Conservation (phyloP, 2,888 invertebrate species). For the Zonitis immaculata region DNA sequence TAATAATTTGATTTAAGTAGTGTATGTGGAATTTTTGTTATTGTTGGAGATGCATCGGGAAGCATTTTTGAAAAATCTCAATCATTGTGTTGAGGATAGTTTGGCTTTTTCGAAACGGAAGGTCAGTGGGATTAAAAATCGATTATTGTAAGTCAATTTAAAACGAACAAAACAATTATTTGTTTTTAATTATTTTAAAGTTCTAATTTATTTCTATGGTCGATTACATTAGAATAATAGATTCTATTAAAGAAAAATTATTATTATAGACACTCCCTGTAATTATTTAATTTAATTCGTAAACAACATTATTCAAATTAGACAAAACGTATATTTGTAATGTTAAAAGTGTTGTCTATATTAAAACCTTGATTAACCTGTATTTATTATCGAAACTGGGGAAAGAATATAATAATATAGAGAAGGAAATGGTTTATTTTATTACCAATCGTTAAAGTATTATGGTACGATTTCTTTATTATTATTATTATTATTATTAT, state of each 20-base stretch:
- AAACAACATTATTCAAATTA: too few species aligned
- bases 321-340: too few species aligned
- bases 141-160: neutral
- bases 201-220: neutral
- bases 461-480: too few species aligned
- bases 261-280: neutral
- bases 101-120: conserved; percentile 21
- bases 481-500: too few species aligned
- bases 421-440: neutral
- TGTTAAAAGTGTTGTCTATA: neutral
- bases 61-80: conserved; percentile 34
- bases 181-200: too few species aligned
- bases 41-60: conserved; percentile 30
- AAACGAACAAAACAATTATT: too few species aligned
- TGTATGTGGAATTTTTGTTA: neutral
- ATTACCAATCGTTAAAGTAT: too few species aligned
- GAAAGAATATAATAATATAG: too few species aligned
- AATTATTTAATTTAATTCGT: too few species aligned
- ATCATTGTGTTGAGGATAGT: conserved; percentile 28
- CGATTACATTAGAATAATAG: neutral
- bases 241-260: neutral
- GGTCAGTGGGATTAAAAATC: conserved; percentile 16
- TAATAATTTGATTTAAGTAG: too few species aligned
- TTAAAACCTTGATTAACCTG: too few species aligned
- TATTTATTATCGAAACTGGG: too few species aligned